Evolutionary conservation across 1,140 invertebrate species (phyloP), one percentile per base, ranked within the genome.

Genomic region (Bombus difficillimus): DNA sequence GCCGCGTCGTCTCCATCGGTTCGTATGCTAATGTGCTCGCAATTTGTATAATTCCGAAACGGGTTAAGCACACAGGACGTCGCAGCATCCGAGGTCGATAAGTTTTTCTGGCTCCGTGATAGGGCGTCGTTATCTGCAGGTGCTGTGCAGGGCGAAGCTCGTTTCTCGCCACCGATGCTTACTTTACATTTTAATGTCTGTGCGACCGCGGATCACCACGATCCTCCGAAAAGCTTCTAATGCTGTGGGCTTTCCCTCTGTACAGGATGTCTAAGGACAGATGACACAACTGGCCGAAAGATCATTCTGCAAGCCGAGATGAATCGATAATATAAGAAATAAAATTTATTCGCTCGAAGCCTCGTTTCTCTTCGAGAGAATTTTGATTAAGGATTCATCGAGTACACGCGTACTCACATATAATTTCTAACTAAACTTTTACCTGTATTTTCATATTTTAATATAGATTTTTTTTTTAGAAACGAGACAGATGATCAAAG

Each of bases 21-120:
- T 41, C 76, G 37, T 81, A 89, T 89, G 88, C 83, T 82, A 89
- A 89, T 89, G 57, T 64, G 43, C 18, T 75, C 37, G 83, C 83
- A 81, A 89, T 89, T 89, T 89, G 88, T 89, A 89, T 89, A 89
- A 89, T 89, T 89, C 72, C 75, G 72, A 89, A 89, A 89, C 82
- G 88, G 88, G 83, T 89, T 89, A 89, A 89, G 83, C 87, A 83
- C 83, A 83, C 83, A 39, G 81, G 43, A 78, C 66, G 41, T 88
- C 73, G 78, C 64, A 73, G 73, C 74, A 80, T 88, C 83, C 86
- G 64, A 66, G 87, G 87, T 89, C 87, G 83, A 89, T 88, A 89
- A 89, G 87, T 89, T 89, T 89, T 89, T 89, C 87, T 71, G 43
- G 32, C 75, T 15, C 25, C 79, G 57, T 77, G 87, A 89, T 89